Evolutionary conservation across 2,888 invertebrate genomes (phyloP), one percentile per base, ranked within the genome.

Genomic region (Sesamia inferens): DNA sequence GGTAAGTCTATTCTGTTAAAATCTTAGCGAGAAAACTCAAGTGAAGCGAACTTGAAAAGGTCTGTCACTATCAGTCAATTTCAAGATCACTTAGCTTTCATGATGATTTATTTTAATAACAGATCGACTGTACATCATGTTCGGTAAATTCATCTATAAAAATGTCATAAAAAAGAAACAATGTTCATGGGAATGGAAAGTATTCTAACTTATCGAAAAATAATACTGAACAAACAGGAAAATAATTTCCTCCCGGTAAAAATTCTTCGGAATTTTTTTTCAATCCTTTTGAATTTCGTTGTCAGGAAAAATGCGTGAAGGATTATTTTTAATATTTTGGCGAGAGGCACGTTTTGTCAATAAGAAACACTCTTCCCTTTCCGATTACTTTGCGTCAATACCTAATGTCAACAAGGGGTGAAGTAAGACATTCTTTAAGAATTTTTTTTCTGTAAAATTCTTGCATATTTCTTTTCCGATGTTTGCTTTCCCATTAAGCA

Each of bases 311-410:
- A 80, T 86, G 78, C 85, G 78, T 83, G 68, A 81, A 75, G 89
- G 92, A 93, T 93, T 93, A 92, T 89, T 92, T 93, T 90, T 91
- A 91, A 92, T 92, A 92, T 93, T 94, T 92, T 84, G 83, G 78
- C 86, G 85, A 79, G 91, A 90, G 90, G 92, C 94, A 94, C 93
- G 95, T 94, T 92, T 93, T 92, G 94, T 95, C 94, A 95, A 95
- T 94, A 95, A 92, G 88, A 90, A 91, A 89, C 87, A 86, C 88
- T 84, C 85, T 88, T 89, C 91, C 91, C 90, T 89, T 88, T 83
- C 85, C 89, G 92, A 93, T 94, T 93, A 92, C 93, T 94, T 94
- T 92, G 89, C 89, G 91, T 91, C 93, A 92, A 93, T 92, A 92
- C 89, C 89, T 88, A 91, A 90, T 87, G 92, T 89, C 94, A 94